Base-by-base conservation (phyloP, 1,140 invertebrate genomes). In the Drosophila willistoni region DNA sequence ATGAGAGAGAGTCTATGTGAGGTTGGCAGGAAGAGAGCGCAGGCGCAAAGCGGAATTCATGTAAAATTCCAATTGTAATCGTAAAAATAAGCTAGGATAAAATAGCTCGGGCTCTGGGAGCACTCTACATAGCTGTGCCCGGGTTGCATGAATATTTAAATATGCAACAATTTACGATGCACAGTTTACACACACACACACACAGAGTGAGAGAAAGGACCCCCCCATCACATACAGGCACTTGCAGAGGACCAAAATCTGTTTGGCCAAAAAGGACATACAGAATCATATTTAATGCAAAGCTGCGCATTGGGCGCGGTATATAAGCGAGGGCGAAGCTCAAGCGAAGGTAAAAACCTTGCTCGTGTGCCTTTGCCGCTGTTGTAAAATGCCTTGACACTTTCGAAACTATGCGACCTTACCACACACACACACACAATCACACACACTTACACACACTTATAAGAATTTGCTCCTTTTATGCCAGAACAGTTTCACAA, bases 301-400 rank as follows among this genome's bases (percentile, higher is more conserved):
- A 83, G 80, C 77, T 79, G 84, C 84, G 77, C 84, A 89, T 84
- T 73, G 84, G 84, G 84, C 84, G 84, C 84, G 84, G 84, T 89
- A 79, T 81, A 68, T 25, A 65, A 56, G 69, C 71, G 74, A 55
- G 70, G 62, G 69, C 71, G 74, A 55, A 67, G 67, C 74, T 81
- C 73, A 64, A 70, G 68, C 77, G 77, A 83, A 79, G 79, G 77
- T 72, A 78, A 89, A 78, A 78, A 84, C 85, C 80, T 81, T 87
- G 83, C 73, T 89, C 80, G 77, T 79, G 79, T 80, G 77, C 55
- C 68, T 79, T 76, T 80, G 77, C 55, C 68, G 77, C 71, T 79
- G 77, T 84, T 89, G 77, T 89, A 81, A 89, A 89, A 89, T 89
- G 72, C 84, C 84, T 89, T 89, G 84, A 89, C 84, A 89, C 84